Evolutionary conservation across 2,113 vertebrate species (phyloP).

Genomic region (Ceyx cyanopectus): DNA sequence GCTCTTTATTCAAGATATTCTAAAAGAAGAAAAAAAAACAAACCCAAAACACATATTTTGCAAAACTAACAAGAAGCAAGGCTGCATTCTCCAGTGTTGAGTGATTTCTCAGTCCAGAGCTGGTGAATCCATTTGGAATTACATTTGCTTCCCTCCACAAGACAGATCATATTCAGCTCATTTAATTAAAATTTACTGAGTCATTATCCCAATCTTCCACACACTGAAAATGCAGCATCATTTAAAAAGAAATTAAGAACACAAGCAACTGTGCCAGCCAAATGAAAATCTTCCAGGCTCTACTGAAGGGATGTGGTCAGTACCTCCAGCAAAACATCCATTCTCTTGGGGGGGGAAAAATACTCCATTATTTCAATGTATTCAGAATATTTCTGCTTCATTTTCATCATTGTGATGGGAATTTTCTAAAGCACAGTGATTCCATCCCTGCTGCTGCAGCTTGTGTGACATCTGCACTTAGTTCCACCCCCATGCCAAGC

Average conservation of each 20-base stretch:
- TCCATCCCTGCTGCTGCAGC: background rate
- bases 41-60: background rate
- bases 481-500: background rate
- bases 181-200: conserved; percentile 74
- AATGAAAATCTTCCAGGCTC: conserved; percentile 30
- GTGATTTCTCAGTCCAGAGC: background rate
- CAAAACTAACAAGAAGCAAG: conserved; percentile 24
- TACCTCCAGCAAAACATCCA: background rate
- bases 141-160: background rate
- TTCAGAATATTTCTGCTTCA: background rate
- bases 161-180: conserved; percentile 39
- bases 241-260: conserved; percentile 60
- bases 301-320: background rate
- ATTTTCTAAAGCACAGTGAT: background rate
- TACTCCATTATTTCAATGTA: no score
- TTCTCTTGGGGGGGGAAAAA: background rate
- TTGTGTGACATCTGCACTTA: background rate
- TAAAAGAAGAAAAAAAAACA: background rate
- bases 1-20: background rate
- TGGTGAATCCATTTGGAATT: conserved; percentile 22
- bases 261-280: background rate
- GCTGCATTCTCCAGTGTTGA: background rate
- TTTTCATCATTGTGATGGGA: background rate
- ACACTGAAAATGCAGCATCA: background rate
- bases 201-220: conserved; percentile 53